These are phyloP conservation scores for Hassar affinis DNA, from an alignment of 2,113 vertebrate species.

Conservation along the genomic window DNA sequence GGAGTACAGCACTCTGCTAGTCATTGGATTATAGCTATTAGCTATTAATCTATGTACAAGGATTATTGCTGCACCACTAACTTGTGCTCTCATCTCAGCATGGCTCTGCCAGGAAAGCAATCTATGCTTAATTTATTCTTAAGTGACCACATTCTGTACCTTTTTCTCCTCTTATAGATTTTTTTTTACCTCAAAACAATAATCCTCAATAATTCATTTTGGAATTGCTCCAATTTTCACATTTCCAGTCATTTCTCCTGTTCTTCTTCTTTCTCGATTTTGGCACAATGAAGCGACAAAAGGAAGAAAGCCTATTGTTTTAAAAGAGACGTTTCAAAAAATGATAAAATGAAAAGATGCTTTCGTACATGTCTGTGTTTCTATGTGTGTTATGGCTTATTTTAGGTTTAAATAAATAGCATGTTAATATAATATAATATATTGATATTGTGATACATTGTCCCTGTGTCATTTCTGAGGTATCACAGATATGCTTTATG, in stretches of 20 bases:
- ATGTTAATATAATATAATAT: too few species aligned
- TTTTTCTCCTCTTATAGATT: background rate
- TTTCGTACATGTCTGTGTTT: background rate
- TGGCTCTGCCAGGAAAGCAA: background rate
- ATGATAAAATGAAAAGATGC: background rate
- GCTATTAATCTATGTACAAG: slow-evolving; percentile 4
- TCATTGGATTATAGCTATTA: slow-evolving; percentile 22
- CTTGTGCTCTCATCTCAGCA: background rate
- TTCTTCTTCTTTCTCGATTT: background rate
- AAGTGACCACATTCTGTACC: background rate
- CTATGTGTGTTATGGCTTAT: background rate
- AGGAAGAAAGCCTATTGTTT: background rate
- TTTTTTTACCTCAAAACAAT: background rate
- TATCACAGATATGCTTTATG: too few species aligned
- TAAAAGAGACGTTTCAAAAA: background rate
- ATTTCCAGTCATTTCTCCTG: background rate
- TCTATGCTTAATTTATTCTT: background rate
- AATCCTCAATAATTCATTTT: background rate
- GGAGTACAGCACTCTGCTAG: background rate
- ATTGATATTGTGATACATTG: background rate
- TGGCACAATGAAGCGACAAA: background rate
- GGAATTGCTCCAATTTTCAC: background rate
- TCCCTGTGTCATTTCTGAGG: background rate
- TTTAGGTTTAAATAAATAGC: background rate
- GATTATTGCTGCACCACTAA: slow-evolving; percentile 10